phyloP scores from a whole-genome alignment of 2,113 vertebrate genomes.

The Choloepus hoffmanni region DNA sequence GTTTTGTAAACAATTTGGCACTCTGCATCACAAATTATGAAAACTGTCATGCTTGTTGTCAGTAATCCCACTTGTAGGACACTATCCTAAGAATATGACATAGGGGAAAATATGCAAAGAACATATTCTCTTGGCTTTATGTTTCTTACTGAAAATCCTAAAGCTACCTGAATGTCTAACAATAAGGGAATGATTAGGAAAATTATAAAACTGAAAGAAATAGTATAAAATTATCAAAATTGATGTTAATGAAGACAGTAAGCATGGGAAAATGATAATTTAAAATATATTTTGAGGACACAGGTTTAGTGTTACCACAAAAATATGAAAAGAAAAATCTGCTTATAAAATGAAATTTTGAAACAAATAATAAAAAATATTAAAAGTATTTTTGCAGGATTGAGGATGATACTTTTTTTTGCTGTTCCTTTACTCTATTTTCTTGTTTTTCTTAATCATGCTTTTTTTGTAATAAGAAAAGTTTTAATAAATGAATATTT shows the following conservation, averaged over 20 bases:
- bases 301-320: neutral
- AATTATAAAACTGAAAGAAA: conserved; percentile 50
- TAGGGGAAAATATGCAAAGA: neutral
- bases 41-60: neutral
- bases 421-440: neutral
- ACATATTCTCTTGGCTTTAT: neutral
- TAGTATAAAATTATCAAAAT: conserved; percentile 2
- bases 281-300: neutral
- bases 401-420: neutral
- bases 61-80: neutral
- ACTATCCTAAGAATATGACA: conserved; percentile 21
- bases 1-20: conserved; percentile 17
- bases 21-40: conserved; percentile 19
- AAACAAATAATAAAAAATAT: conserved; percentile 13
- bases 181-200: neutral
- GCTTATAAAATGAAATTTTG: conserved; percentile 11
- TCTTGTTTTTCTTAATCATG: neutral
- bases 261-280: conserved; percentile 15
- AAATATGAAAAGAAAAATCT: neutral
- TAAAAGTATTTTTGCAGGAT: neutral
- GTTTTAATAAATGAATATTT: neutral
- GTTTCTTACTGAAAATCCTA: conserved; percentile 39
- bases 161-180: neutral
- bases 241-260: neutral
- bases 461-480: neutral